Conservation (phyloP, 2,888 invertebrate species). For the Conomelus anceps region DNA sequence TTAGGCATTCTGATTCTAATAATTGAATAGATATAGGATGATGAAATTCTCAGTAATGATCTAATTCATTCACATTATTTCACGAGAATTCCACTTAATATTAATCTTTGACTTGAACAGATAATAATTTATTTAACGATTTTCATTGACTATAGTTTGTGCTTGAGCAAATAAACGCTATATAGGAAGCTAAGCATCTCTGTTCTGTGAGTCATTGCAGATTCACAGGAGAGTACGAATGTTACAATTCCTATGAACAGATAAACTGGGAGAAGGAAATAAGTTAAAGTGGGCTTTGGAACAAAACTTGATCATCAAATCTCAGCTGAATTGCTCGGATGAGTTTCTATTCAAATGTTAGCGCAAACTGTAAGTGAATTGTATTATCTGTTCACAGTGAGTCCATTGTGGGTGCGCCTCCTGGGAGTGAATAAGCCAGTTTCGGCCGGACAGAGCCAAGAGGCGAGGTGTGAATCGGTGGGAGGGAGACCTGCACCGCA, state of each 20-base stretch:
- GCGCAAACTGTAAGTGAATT: neutral
- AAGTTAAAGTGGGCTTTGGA: neutral
- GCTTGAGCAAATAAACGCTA: too few relatives aligned
- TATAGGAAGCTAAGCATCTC: too few relatives aligned
- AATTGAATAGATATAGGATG: too few relatives aligned
- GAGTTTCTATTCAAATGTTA: neutral
- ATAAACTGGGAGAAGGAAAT: neutral
- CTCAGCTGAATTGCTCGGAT: neutral
- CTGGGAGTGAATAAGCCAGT: slow-evolving; percentile 62
- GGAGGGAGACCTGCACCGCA: slow-evolving; percentile 66
- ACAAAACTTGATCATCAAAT: neutral
- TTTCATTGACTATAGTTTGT: too few relatives aligned
- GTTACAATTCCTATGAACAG: neutral
- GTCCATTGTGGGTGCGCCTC: slow-evolving; percentile 61
- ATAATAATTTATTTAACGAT: too few relatives aligned
- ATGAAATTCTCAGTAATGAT: too few relatives aligned
- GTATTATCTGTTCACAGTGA: slow-evolving; percentile 47
- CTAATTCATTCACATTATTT: too few relatives aligned
- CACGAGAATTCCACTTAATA: too few relatives aligned
- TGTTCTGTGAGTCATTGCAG: neutral
- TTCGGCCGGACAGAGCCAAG: slow-evolving; percentile 62
- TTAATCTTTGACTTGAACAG: too few relatives aligned
- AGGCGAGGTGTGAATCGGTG: slow-evolving; percentile 63
- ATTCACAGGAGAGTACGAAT: neutral
- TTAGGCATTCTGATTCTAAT: too few relatives aligned